Conservation (phyloP, 1,140 invertebrate species). For the Drosophila auraria region DNA sequence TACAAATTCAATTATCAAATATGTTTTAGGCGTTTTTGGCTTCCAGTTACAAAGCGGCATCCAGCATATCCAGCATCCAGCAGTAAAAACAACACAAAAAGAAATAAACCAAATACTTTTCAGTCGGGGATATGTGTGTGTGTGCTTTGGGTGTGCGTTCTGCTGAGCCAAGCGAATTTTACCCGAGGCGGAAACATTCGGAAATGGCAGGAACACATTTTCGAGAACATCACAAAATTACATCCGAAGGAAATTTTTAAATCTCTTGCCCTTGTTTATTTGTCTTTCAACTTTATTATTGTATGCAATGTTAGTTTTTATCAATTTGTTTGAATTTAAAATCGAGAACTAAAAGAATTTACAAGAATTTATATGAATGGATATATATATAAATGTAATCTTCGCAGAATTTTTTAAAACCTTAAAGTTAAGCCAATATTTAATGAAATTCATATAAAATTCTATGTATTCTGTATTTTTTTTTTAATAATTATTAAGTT, state of each 20-base stretch:
- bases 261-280: conserved; percentile 25
- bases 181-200: conserved; percentile 29
- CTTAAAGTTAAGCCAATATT: no score
- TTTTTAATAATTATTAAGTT: no score
- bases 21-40: conserved; percentile 60
- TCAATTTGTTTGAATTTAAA: no score
- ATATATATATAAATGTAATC: no score
- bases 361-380: no score
- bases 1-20: conserved; percentile 80
- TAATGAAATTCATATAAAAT: no score
- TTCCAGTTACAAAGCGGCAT: conserved; percentile 37
- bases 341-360: no score
- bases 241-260: conserved; percentile 35
- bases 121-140: conserved; percentile 5
- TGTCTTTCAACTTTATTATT: neutral
- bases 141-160: neutral
- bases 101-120: conserved; percentile 45
- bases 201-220: conserved; percentile 37
- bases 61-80: conserved; percentile 3
- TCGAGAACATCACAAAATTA: conserved; percentile 30
- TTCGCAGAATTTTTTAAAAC: no score
- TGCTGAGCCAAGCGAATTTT: conserved; percentile 12
- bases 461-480: no score
- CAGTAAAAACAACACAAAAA: conserved; percentile 24
- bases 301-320: neutral